A percentile compares a stretch with the other conserved stretches of the same genome.
Evolutionary conservation across 2,888 invertebrate species (phyloP).

Genomic region (Rotaria macrura): DNA sequence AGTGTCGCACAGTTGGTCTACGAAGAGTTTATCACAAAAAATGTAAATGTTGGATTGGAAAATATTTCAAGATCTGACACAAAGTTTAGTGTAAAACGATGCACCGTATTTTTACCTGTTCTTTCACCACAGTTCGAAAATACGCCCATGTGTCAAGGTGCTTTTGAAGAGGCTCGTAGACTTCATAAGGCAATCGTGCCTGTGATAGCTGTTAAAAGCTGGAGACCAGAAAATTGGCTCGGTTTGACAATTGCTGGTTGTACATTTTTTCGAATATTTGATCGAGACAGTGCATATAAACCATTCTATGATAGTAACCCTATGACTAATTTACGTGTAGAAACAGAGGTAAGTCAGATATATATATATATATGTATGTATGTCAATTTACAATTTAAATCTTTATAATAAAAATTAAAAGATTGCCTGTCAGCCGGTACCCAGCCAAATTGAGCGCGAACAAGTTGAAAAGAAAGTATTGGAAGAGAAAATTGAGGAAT

Average conservation of each 20-base stretch:
- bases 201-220: not conserved
- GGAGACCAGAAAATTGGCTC: constrained; percentile 32
- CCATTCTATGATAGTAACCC: constrained; percentile 16
- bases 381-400: too few relatives aligned
- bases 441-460: constrained; percentile 21
- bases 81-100: not conserved
- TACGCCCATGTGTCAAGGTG: not conserved
- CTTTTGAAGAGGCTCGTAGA: constrained; percentile 21
- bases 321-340: not conserved
- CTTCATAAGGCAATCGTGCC: constrained; percentile 5
- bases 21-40: not conserved
- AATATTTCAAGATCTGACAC: not conserved
- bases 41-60: not conserved
- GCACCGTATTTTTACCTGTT: not conserved
- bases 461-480: not conserved
- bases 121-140: not conserved
- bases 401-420: not conserved
- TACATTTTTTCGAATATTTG: constrained; percentile 21
- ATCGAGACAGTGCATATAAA: not conserved
- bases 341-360: not conserved
- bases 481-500: constrained; percentile 28
- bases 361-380: too few relatives aligned
- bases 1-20: not conserved
- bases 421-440: not conserved
- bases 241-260: constrained; percentile 28